Evolutionary conservation across 2,113 vertebrate genomes (phyloP), one percentile per base, ranked within the genome.

Genomic region (Coryphaenoides rupestris): DNA sequence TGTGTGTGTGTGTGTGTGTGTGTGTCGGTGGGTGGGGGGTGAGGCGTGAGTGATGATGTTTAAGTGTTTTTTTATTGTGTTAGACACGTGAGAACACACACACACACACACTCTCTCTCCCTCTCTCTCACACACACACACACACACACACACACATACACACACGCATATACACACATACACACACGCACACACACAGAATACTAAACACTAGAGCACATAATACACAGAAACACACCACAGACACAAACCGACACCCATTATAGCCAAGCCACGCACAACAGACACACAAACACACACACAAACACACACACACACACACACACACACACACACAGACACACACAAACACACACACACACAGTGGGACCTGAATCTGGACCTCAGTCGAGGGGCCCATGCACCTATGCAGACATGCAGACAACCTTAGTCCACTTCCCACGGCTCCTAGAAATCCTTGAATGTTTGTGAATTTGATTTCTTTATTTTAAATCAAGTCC

Each of bases 21-120:
- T 79, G 73, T 81, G 74, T 74, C 80, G 50, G 61, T 77, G 80
- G 81, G 75, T 21, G n/a, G n/a, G n/a, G n/a, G n/a, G n/a, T n/a
- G n/a, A n/a, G n/a, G n/a, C n/a, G n/a, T n/a, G n/a, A n/a, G n/a
- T n/a, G n/a, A n/a, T n/a, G 21, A 70, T 73, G 65, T 75, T 80
- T 69, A 74, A 81, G 78, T 81, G 73, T 77, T 76, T 77, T 74
- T 77, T 75, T 84, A 74, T 83, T 83, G 33, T 82, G 82, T 79
- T 76, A 69, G 65, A 84, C 64, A 83, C 59, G 75, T 47, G 65
- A 66, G 82, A 62, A 57, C 76, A 61, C 65, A 53, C 58, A 45
- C 67, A 49, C 19, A 5, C 14, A 60, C 33, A 57, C 45, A 24
- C 21, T 28, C 28, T 7, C 5, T 33, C 3, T 33, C 28, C 10